phyloP scores from a whole-genome alignment of 2,797 vertebrate species.

The Danio aesculapii region DNA sequence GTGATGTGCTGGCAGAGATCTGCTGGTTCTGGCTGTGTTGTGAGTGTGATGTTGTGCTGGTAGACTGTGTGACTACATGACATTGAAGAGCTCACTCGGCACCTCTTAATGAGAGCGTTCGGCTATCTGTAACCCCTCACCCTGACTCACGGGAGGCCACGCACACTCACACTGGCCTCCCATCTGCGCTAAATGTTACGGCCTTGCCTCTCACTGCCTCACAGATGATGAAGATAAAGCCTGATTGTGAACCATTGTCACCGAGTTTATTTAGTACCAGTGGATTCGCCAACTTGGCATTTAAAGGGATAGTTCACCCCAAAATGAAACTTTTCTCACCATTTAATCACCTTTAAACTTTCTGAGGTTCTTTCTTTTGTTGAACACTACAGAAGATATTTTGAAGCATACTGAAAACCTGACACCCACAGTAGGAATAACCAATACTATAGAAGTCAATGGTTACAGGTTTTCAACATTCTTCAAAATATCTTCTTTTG shows the following conservation, averaged over 20 bases:
- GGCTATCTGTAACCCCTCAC: constrained; percentile 70
- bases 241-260: constrained; percentile 32
- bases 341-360: too few relatives aligned
- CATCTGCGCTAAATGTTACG: constrained; percentile 80
- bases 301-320: neutral
- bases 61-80: constrained; percentile 60
- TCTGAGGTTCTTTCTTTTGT: too few relatives aligned
- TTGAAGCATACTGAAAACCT: too few relatives aligned
- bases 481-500: too few relatives aligned
- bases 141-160: constrained; percentile 47
- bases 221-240: constrained; percentile 71
- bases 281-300: constrained; percentile 27
- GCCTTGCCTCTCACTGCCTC: constrained; percentile 66
- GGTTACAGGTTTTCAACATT: too few relatives aligned
- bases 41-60: constrained; percentile 24
- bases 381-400: too few relatives aligned
- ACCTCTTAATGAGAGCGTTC: constrained; percentile 80
- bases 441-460: too few relatives aligned
- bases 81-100: constrained; percentile 76
- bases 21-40: constrained; percentile 31
- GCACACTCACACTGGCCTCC: constrained; percentile 65
- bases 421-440: too few relatives aligned
- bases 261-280: constrained; percentile 22
- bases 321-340: too few relatives aligned
- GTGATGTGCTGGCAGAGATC: constrained; percentile 28